Evolutionary conservation across 2,797 vertebrate species (phyloP), one percentile per base, ranked within the genome.

Genomic region (Chaenodraco wilsoni): DNA sequence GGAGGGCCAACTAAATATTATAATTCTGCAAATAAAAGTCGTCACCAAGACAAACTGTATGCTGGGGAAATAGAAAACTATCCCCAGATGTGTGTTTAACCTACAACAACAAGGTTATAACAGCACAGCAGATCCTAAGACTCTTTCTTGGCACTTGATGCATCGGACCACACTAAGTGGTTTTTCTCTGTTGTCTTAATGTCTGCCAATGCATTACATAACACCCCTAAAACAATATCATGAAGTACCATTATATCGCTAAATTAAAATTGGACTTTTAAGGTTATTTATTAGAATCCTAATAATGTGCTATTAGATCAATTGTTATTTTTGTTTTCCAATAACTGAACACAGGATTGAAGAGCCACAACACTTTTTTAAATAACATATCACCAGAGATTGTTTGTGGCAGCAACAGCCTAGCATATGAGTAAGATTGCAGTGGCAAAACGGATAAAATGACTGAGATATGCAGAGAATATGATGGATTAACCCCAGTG

Each of bases 71-170:
- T 0, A 16, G n/a, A 52, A 72, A 69, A 44, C 72, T n/a, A 46
- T 54, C 15, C 69, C 65, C 76, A 79, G 63, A 80, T 77, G 66
- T 81, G 75, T 23, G 11, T 74, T 65, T 67, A 63, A 74, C 64
- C 27, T 66, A 64, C 46, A 80, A 60, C 11, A 69, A 70, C 58
- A 69, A 27, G 19, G 60, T 58, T 63, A 41, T 23, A 49, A 76
- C 15, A 59, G 19, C 49, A 56, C 10, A 50, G 46, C 15, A 58
- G 45, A 86, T 76, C n/a, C 51, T 48, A 13, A 68, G 58, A 62
- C 63, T 72, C 13, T 75, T 23, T 63, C 63, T 60, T 74, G 27
- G 45, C 54, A 72, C 21, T 8, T 74, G 31, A 59, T 68, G 41
- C 55, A 56, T 71, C 40, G 51, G 19, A 33, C 21, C 6, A 65